Evolutionary conservation across 23 tunicate genomes (phyloP), one percentile per base, ranked within the genome.

Genomic region (Ascidia mentula): DNA sequence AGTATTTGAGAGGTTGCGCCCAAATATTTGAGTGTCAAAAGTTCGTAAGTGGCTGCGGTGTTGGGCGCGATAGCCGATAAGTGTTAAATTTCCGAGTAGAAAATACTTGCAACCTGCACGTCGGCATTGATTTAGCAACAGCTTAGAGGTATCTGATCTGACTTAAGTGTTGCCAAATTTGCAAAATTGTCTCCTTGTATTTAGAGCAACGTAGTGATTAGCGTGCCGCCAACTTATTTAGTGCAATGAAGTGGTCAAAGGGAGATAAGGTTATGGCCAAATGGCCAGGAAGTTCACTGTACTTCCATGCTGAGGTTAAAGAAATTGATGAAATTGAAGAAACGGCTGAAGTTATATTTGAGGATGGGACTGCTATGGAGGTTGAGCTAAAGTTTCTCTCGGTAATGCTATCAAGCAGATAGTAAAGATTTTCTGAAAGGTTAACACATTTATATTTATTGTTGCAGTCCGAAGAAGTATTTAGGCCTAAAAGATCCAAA

Each of bases 201-300:
- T n/a, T n/a, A n/a, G n/a, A n/a, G n/a, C n/a, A n/a, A n/a, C n/a
- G n/a, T n/a, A n/a, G n/a, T n/a, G n/a, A n/a, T n/a, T n/a, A n/a
- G n/a, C n/a, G n/a, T n/a, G n/a, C n/a, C n/a, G n/a, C n/a, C n/a
- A n/a, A n/a, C n/a, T n/a, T n/a, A n/a, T n/a, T n/a, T n/a, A n/a
- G n/a, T n/a, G n/a, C 4, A 6, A 82, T 82, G 84, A 82, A 59
- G 82, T 82, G 81, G 82, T 46, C 60, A 18, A 81, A 53, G 8
- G 97, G 97, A 37, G 97, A 91, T 59, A 86, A 82, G 30, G 97
- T 91, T 2, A 91, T 86, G 97, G 97, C 97, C 39, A 84, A 60
- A 77, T 91, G 97, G 97, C 97, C 97, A 20, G 97, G 97, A 30
- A 91, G 90, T 81, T 77, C 86, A 0, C 37, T 91, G 76, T 91